These are phyloP conservation scores for Microplitis mediator DNA, from an alignment of 1,140 invertebrate species.

Conservation along the genomic window DNA sequence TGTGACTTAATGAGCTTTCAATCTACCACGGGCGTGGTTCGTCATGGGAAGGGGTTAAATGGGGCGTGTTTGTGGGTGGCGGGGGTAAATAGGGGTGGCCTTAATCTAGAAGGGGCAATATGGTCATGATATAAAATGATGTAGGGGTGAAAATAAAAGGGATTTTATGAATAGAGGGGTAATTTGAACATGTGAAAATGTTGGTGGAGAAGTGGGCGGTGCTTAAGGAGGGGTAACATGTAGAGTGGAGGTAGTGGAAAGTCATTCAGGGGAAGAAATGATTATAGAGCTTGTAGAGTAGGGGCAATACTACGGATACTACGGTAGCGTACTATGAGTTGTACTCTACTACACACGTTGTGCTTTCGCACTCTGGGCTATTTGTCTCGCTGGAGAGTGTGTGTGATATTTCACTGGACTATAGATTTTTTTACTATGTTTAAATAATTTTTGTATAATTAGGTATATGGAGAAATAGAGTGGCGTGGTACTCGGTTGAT, in stretches of 20 bases:
- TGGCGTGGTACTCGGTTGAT: no score
- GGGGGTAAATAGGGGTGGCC: neutral
- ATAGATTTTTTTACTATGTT: neutral
- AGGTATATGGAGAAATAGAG: no score
- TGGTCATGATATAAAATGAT: neutral
- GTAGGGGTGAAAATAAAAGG: neutral
- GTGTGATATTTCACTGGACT: neutral
- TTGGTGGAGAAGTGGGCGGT: slow-evolving; percentile 31
- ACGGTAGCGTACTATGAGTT: slow-evolving; percentile 55
- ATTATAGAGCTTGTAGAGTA: slow-evolving; percentile 2
- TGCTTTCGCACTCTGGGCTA: slow-evolving; percentile 18
- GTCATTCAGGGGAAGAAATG: slow-evolving; percentile 45
- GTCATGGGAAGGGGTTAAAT: slow-evolving; percentile 13
- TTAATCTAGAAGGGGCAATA: no score
- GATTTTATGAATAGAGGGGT: slow-evolving; percentile 34
- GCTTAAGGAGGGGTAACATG: slow-evolving; percentile 21
- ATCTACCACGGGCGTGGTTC: slow-evolving; percentile 32
- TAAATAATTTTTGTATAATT: neutral
- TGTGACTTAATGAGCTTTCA: slow-evolving; percentile 37
- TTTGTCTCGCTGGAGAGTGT: neutral
- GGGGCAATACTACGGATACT: slow-evolving; percentile 52
- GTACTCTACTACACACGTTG: slow-evolving; percentile 44
- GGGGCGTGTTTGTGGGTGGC: slow-evolving; percentile 2
- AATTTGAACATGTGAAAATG: no score
- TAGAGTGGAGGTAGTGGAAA: neutral